Percentiles rank a stretch among this genome's conserved stretches.
Conservation (phyloP, 2,113 vertebrate species). For the Tachysurus fulvidraco region DNA sequence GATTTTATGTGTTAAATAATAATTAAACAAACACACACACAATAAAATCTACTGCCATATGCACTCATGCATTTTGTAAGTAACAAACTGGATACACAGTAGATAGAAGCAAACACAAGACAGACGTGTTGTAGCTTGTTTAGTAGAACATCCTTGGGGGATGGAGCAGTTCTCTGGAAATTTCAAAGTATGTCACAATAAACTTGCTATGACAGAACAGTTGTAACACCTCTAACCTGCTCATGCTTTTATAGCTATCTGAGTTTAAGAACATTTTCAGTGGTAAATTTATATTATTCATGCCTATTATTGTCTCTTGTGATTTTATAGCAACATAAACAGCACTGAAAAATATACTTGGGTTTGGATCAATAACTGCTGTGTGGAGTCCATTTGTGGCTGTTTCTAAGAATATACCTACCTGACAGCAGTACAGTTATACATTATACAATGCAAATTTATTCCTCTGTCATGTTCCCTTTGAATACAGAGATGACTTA, state of each 20-base stretch:
- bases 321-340: neutral
- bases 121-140: slow-evolving; percentile 36
- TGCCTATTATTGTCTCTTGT: neutral
- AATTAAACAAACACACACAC: neutral
- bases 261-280: neutral
- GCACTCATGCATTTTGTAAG: neutral
- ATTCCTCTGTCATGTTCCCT: neutral
- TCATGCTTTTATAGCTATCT: neutral
- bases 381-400: neutral
- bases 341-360: neutral
- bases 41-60: neutral
- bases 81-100: slow-evolving; percentile 5
- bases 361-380: neutral
- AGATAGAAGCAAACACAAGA: slow-evolving; percentile 12
- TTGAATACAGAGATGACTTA: slow-evolving; percentile 1
- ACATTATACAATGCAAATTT: neutral
- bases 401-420: slow-evolving; percentile 2
- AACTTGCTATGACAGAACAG: neutral
- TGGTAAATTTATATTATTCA: neutral
- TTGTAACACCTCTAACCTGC: neutral
- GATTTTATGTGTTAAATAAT: neutral
- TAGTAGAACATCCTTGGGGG: neutral
- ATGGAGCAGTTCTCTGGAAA: neutral
- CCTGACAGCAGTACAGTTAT: neutral
- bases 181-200: neutral